phyloP scores from a whole-genome alignment of 2,888 invertebrate species.

The Dorcus hopei region DNA sequence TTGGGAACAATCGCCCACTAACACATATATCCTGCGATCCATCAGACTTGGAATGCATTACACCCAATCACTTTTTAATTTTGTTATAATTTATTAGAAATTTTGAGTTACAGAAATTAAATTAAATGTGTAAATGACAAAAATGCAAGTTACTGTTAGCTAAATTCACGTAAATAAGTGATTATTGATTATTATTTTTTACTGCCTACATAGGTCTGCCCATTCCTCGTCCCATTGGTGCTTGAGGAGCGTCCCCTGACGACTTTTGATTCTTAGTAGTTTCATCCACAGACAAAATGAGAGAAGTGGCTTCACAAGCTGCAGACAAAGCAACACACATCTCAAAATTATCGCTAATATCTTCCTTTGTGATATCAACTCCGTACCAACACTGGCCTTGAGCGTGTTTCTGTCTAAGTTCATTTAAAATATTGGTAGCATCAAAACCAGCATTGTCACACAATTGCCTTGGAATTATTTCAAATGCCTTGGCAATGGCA shows the following conservation, averaged over 20 bases:
- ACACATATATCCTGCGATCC: too few species aligned
- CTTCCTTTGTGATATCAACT: constrained; percentile 91
- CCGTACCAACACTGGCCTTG: constrained; percentile 92
- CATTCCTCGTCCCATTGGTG: constrained; percentile 67
- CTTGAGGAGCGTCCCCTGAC: constrained; percentile 53
- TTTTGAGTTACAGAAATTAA: too few species aligned
- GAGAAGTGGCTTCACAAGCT: constrained; percentile 92
- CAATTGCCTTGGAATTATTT: constrained; percentile 94
- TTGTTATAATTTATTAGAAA: too few species aligned
- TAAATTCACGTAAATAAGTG: too few species aligned
- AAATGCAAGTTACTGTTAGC: too few species aligned
- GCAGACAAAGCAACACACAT: constrained; percentile 94
- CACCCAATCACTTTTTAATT: too few species aligned
- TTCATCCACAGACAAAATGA: constrained; percentile 96
- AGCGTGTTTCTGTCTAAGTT: constrained; percentile 93
- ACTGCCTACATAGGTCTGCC: constrained; percentile 65
- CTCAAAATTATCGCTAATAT: constrained; percentile 89
- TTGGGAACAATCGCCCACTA: too few species aligned
- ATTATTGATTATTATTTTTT: not conserved
- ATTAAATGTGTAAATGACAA: too few species aligned
- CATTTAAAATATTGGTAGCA: constrained; percentile 96
- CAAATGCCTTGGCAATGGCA: constrained; percentile 90
- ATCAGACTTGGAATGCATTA: too few species aligned
- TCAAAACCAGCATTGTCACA: constrained; percentile 99
- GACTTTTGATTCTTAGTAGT: constrained; percentile 92